Evolutionary conservation across 2,113 vertebrate genomes (phyloP).

Genomic region (Probosciger aterrimus): DNA sequence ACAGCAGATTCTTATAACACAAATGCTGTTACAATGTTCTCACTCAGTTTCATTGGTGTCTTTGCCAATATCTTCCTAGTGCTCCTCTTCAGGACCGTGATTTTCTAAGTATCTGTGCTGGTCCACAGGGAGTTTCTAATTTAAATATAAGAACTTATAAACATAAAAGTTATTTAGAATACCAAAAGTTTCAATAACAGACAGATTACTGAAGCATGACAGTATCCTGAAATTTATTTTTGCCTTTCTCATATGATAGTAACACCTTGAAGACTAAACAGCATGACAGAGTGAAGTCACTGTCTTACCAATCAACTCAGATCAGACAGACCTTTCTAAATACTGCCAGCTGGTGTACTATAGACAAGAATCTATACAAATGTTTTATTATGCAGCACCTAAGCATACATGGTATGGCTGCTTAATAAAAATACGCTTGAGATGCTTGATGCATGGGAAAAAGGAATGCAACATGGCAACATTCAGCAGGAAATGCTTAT

Average conservation of each 20-base stretch:
- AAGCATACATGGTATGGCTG: not conserved
- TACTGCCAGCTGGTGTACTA: not conserved
- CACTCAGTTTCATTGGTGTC: not conserved
- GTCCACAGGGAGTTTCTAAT: not conserved
- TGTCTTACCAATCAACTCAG: not conserved
- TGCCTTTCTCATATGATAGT: not conserved
- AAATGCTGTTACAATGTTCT: not conserved
- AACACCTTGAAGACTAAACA: constrained; percentile 19
- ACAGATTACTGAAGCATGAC: not conserved
- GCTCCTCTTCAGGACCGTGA: not conserved
- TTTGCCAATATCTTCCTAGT: not conserved
- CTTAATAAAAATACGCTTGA: not conserved
- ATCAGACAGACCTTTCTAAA: not conserved
- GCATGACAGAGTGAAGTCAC: not conserved
- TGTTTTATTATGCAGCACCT: not conserved
- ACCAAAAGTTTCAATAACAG: not conserved
- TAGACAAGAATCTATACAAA: not conserved
- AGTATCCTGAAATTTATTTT: not conserved
- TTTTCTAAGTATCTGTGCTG: not conserved
- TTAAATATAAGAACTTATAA: not conserved
- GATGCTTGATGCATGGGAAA: not conserved
- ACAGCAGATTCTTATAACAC: not conserved
- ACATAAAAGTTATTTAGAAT: not conserved
- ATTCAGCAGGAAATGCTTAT: not conserved
- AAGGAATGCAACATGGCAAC: not conserved